Evolutionary conservation across 2,113 vertebrate species (phyloP).

Genomic region (Lichenostomus cassidix): DNA sequence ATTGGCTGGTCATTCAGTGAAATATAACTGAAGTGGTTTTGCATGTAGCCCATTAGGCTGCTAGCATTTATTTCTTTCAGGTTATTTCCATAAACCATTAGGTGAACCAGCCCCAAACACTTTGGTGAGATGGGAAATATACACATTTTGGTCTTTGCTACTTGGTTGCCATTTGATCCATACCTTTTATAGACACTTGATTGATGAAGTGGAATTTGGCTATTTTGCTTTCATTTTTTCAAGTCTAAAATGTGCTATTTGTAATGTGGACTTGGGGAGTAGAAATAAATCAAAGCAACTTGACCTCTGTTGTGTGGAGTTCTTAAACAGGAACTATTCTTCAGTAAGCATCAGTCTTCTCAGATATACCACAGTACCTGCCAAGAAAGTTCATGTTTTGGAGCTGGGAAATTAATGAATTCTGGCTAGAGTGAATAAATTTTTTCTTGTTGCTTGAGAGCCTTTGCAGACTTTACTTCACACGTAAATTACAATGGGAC

Average conservation of each 20-base stretch:
- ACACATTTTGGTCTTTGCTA: background rate
- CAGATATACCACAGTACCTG: background rate
- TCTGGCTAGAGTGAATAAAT: background rate
- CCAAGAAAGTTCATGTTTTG: background rate
- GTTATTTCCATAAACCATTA: background rate
- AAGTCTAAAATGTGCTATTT: conserved; percentile 51
- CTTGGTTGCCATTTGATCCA: conserved; percentile 4
- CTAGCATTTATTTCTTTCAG: conserved; percentile 22
- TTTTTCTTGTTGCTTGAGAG: background rate
- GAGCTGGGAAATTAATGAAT: background rate
- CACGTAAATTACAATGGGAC: background rate
- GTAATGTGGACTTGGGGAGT: conserved; percentile 52
- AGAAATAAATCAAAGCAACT: conserved; percentile 62
- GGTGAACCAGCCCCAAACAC: background rate
- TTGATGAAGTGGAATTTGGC: conserved; percentile 27
- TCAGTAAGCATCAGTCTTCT: background rate
- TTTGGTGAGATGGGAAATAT: background rate
- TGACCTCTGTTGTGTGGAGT: background rate
- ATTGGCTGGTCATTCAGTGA: background rate
- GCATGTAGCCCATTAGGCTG: background rate
- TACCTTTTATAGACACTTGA: conserved; percentile 9
- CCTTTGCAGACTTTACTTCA: background rate
- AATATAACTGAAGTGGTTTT: background rate
- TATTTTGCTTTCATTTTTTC: conserved; percentile 34
- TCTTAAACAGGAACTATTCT: background rate